Base-by-base conservation (phyloP, 92 coral and sea anemone species). In the Hydrozoanthus gracilis region DNA sequence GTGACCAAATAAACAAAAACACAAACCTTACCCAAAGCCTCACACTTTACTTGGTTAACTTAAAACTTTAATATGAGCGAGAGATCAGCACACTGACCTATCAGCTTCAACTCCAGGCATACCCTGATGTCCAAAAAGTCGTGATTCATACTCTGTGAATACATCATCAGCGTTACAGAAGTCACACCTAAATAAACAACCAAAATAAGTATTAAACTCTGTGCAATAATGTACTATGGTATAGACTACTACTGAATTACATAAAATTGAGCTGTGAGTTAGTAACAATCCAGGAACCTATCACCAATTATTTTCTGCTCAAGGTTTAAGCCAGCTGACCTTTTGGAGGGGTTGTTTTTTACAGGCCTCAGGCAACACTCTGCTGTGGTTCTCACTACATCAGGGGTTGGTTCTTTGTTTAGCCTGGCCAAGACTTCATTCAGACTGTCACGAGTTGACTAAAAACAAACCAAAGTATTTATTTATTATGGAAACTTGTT, bases 71-170 rank as follows among this genome's bases (percentile, higher is more conserved):
- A 27, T 27, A 27, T 27, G 39, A 27, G 39, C 39, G 2, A 27
- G 35, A n/a, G 35, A n/a, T 12, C 11, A 10, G 13, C 46, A 39
- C 39, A 52, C 94, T 73, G 85, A 96, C 98, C 87, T 89, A 18
- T 94, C 89, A 6, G 86, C 90, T 18, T 76, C 90, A 51, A 82
- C 80, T 61, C 94, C 94, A 44, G 82, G 93, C 95, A 96, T 94
- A 55, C 98, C 98, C 84, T 96, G 98, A 78, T 96, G 98, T 56
- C 98, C 98, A 88, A 96, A 96, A 52, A 96, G 68, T 15, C 92
- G 93, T 51, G 98, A 96, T 76, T 96, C 98, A 75, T 96, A 94
- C 71, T 92, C 96, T 5, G 98, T 92, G 74, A 96, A 91, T 50
- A 93, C 86, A 70, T 95, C 95, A 87, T 96, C 97, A 16, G 88